phyloP scores from a whole-genome alignment of 2,113 vertebrate genomes.

The Scolopax mira region DNA sequence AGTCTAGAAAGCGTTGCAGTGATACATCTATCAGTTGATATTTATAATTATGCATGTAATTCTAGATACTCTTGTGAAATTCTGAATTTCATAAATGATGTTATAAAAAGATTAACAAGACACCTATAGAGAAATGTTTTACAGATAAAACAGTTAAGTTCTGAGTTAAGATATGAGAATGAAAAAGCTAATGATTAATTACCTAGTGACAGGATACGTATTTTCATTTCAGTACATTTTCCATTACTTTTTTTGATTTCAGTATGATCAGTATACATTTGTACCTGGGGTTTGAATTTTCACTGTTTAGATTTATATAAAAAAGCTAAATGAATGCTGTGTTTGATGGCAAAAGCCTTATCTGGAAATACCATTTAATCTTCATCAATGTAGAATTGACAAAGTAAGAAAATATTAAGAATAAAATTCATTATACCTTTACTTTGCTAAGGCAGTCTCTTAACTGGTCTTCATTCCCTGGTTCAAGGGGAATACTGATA shows the following conservation, averaged over 20 bases:
- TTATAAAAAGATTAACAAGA: neutral
- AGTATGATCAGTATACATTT: neutral
- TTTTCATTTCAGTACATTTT: neutral
- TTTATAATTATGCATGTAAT: neutral
- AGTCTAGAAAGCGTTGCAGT: neutral
- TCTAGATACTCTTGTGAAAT: neutral
- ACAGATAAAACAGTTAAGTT: neutral
- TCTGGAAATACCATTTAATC: neutral
- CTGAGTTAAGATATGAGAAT: neutral
- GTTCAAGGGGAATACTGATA: constrained; percentile 73
- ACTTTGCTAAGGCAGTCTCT: constrained; percentile 86
- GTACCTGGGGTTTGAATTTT: neutral
- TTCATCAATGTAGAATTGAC: neutral
- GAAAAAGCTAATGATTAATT: neutral
- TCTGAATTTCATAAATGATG: neutral
- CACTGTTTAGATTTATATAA: neutral
- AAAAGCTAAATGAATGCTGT: neutral
- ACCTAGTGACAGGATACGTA: neutral
- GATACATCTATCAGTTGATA: neutral
- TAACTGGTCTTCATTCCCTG: constrained; percentile 85
- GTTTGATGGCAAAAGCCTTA: neutral
- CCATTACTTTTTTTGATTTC: neutral
- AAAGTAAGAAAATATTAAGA: neutral
- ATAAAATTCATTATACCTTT: constrained; percentile 79
- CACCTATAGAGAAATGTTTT: neutral